Evolutionary conservation across 1,140 invertebrate species (phyloP).

Genomic region (Pygmarrhopalites habei): DNA sequence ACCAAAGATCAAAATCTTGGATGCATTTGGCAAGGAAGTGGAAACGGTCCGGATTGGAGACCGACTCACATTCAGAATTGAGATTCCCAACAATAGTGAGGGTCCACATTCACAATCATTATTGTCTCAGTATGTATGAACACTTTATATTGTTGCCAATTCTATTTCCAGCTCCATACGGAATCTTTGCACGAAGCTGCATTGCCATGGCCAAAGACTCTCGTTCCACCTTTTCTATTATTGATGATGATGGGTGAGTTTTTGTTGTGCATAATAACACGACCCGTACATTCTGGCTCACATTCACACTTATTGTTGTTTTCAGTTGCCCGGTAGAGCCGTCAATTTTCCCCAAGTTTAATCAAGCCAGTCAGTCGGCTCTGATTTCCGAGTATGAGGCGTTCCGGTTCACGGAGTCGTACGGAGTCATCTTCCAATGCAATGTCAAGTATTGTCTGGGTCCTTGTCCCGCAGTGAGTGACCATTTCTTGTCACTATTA

Average conservation of each 20-base stretch:
- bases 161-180: constrained; percentile 72
- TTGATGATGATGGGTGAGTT: constrained; percentile 80
- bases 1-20: constrained; percentile 84
- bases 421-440: constrained; percentile 94
- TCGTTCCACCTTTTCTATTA: constrained; percentile 90
- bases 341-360: constrained; percentile 84
- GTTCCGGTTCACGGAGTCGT: constrained; percentile 91
- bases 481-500: not conserved
- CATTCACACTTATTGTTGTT: constrained; percentile 12
- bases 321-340: constrained; percentile 81
- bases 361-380: constrained; percentile 70
- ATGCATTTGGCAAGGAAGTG: constrained; percentile 73
- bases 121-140: not conserved
- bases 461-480: constrained; percentile 80
- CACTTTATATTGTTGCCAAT: not conserved
- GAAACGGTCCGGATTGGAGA: constrained; percentile 91
- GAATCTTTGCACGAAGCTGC: constrained; percentile 89
- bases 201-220: constrained; percentile 95
- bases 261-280: no score
- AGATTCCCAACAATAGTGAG: constrained; percentile 92
- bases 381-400: constrained; percentile 87
- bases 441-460: constrained; percentile 94
- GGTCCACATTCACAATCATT: constrained; percentile 31
- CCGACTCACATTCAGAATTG: constrained; percentile 87
- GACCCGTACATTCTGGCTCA: no score